A percentile compares a stretch with the other conserved stretches of the same genome.
phyloP scores from a whole-genome alignment of 1,140 invertebrate genomes.

The Bombus polaris region DNA sequence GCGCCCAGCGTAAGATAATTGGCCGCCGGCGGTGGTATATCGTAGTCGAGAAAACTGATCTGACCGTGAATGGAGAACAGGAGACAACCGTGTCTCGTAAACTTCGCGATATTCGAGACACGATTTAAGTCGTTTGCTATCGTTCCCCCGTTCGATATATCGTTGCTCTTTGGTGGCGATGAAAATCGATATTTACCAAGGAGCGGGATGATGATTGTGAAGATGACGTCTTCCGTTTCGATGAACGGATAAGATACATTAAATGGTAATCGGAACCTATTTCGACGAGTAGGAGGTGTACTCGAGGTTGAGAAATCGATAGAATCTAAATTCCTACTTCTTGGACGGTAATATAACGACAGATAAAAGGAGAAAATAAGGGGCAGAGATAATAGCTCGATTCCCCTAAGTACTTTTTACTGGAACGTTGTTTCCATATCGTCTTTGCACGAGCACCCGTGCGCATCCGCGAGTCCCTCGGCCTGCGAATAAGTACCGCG shows the following conservation, averaged over 20 bases:
- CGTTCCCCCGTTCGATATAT: neutral
- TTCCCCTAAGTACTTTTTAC: neutral
- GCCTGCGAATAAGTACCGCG: neutral
- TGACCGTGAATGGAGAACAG: neutral
- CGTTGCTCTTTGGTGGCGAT: neutral
- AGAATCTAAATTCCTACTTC: constrained; percentile 37
- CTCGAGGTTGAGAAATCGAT: constrained; percentile 19
- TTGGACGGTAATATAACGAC: neutral
- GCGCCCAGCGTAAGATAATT: constrained; percentile 24
- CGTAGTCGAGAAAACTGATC: constrained; percentile 8
- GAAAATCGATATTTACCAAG: neutral
- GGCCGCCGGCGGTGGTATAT: neutral
- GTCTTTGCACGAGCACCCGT: constrained; percentile 25
- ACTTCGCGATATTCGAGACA: neutral
- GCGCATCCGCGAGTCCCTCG: constrained; percentile 33
- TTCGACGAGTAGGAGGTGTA: neutral
- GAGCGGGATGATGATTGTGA: neutral
- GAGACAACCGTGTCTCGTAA: neutral
- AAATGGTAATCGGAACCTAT: neutral
- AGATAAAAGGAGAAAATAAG: constrained; percentile 1
- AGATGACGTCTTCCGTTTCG: neutral
- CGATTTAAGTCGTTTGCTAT: neutral
- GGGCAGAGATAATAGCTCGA: neutral
- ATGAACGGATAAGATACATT: neutral
- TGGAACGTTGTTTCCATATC: constrained; percentile 35